phyloP scores from a whole-genome alignment of 2,797 vertebrate genomes.

The Pachyuromys duprasi region DNA sequence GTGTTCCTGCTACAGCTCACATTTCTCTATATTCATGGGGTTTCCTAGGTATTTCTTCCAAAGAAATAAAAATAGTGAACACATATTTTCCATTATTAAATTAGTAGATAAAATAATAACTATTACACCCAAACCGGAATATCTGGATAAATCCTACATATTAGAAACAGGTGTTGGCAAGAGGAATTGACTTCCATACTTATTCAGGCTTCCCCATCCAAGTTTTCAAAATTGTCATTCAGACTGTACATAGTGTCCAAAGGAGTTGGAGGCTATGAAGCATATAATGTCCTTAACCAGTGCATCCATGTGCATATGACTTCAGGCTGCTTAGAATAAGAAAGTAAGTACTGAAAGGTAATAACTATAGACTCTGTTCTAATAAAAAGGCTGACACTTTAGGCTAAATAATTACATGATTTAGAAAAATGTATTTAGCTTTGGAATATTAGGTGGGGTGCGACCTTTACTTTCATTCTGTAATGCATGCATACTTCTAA shows the following conservation, averaged over 20 bases:
- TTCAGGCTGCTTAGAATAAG: neutral
- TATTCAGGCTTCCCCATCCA: neutral
- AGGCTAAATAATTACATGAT: neutral
- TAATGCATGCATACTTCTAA: neutral
- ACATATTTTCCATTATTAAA: neutral
- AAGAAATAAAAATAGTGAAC: neutral
- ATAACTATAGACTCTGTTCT: neutral
- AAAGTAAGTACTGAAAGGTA: neutral
- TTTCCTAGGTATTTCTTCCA: conserved; percentile 2
- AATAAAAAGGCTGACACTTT: neutral
- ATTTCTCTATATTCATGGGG: neutral
- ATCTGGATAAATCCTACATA: neutral
- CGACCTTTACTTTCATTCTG: neutral
- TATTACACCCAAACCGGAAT: neutral
- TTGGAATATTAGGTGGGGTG: neutral
- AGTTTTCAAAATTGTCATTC: neutral
- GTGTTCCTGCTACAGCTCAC: neutral
- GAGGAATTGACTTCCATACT: neutral
- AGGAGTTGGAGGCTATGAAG: neutral
- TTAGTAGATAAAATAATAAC: neutral
- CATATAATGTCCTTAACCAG: too few relatives aligned
- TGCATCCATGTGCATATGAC: too few relatives aligned
- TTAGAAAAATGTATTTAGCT: neutral
- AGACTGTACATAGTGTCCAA: neutral
- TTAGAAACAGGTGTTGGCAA: neutral